Evolutionary conservation across 2,113 vertebrate species (phyloP), one percentile per base, ranked within the genome.

Genomic region (Phyllostomus hastatus): DNA sequence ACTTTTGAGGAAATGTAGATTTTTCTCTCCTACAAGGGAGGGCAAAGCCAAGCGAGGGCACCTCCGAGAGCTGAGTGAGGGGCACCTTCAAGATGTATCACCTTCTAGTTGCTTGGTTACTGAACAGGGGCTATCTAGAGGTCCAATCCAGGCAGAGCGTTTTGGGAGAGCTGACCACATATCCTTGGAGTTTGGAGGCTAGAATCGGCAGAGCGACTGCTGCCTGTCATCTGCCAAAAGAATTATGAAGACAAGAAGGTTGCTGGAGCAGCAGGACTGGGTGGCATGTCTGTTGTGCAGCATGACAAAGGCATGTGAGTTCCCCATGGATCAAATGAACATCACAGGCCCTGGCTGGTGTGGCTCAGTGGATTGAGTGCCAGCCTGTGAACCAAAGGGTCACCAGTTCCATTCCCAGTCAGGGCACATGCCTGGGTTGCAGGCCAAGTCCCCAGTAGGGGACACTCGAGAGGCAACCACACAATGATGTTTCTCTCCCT

Each of bases 161-260:
- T 90, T 90, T 73, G 22, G 33, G 57, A 80, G 10, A 92, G n/a
- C 52, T 38, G 90, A 46, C 46, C 52, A 61, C 15, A 24, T 93
- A 70, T 87, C n/a, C 57, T 89, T 94, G 59, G 90, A 91, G 85
- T 90, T 95, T 78, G 38, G 31, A 92, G 41, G 84, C 70, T 35
- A 52, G 41, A 59, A 46, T 84, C 66, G 81, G 22, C n/a, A 90
- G 52, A 92, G 66, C 91, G 31, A 75, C 61, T 81, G 70, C 48
- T 76, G 38, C 26, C 54, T 95, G 69, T 28, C 17, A 80, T 66
- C 86, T 89, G 33, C 57, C 48, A 95, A 57, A 48, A 78, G 41
- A 80, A 81, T 94, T 95, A 67, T 81, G 82, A 97, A 92, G 86
- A 59, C 64, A 67, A 35, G 38, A 76, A 94, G 48, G 73, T 88